phyloP scores from a whole-genome alignment of 2,888 invertebrate species.

The Saturnia pavonia region DNA sequence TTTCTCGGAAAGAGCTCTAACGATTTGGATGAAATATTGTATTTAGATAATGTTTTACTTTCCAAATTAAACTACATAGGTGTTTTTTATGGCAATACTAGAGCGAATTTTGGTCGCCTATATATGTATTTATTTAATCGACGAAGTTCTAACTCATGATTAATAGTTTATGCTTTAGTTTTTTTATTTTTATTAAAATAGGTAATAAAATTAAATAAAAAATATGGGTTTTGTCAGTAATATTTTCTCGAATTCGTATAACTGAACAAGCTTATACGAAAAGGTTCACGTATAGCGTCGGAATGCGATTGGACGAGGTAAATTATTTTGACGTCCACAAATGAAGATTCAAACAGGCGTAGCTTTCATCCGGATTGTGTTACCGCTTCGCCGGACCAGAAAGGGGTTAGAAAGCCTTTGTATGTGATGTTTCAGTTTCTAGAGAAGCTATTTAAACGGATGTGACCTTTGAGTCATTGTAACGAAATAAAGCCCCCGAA shows the following conservation, averaged over 20 bases:
- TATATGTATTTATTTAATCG: no score
- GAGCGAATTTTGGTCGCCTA: no score
- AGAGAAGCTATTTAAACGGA: slow-evolving; percentile 18
- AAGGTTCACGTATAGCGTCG: slow-evolving; percentile 9
- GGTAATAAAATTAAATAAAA: neutral
- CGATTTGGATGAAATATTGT: no score
- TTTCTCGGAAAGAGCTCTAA: neutral
- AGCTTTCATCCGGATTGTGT: slow-evolving; percentile 49
- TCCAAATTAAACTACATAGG: no score
- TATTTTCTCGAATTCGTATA: neutral
- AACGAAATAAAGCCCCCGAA: neutral
- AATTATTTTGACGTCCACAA: slow-evolving; percentile 56
- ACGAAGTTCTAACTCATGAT: neutral
- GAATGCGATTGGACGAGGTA: slow-evolving; percentile 33
- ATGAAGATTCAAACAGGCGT: slow-evolving; percentile 58
- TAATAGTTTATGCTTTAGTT: neutral
- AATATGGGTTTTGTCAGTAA: neutral
- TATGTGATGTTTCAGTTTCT: slow-evolving; percentile 22
- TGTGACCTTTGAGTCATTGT: slow-evolving; percentile 1
- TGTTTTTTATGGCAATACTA: no score
- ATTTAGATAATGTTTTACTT: no score
- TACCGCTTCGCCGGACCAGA: slow-evolving; percentile 48
- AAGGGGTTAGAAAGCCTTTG: slow-evolving; percentile 40
- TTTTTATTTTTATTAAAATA: neutral
- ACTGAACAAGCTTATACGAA: neutral